A percentile compares a stretch with the other conserved stretches of the same genome.
Evolutionary conservation across 2,797 vertebrate genomes (phyloP).

Genomic region (Chanos chanos): DNA sequence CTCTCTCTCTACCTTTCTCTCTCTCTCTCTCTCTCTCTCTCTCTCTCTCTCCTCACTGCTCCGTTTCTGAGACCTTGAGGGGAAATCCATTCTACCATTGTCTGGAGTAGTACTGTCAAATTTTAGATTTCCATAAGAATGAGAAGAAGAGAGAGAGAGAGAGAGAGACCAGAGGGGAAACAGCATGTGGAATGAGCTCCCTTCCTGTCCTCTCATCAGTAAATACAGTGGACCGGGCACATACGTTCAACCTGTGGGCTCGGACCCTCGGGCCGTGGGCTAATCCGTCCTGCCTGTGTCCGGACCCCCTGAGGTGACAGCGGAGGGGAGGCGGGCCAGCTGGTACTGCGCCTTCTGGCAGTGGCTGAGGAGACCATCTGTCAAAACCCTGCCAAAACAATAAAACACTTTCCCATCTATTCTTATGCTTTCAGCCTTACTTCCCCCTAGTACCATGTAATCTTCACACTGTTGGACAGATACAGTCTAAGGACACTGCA

Average conservation of each 20-base stretch:
- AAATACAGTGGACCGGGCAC: conserved; percentile 40
- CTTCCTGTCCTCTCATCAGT: conserved; percentile 22
- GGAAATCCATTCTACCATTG: conserved; percentile 29
- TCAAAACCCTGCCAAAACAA: conserved; percentile 41
- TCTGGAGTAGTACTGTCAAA: conserved; percentile 30
- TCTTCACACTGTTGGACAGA: conserved; percentile 6
- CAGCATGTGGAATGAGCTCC: conserved; percentile 16
- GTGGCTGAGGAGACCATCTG: conserved; percentile 72
- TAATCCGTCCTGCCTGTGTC: conserved; percentile 36
- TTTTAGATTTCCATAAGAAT: conserved; percentile 45
- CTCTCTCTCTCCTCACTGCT: conserved; percentile 14
- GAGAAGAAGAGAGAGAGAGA: conserved; percentile 1
- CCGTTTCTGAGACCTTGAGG: conserved; percentile 25
- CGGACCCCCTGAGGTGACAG: conserved; percentile 38
- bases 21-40: too few species aligned
- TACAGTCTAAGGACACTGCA: conserved; percentile 10
- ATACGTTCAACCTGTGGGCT: conserved; percentile 26
- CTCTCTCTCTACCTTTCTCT: too few species aligned
- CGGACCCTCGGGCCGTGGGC: conserved; percentile 21
- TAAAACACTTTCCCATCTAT: not conserved
- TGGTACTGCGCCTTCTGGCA: conserved; percentile 70
- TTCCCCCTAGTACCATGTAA: not conserved
- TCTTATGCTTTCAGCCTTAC: not conserved
- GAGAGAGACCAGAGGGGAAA: not conserved
- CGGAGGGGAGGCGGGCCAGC: conserved; percentile 58